These are phyloP conservation scores for Cataglyphis altisquamis DNA, from an alignment of 2,888 invertebrate species.

Conservation along the genomic window DNA sequence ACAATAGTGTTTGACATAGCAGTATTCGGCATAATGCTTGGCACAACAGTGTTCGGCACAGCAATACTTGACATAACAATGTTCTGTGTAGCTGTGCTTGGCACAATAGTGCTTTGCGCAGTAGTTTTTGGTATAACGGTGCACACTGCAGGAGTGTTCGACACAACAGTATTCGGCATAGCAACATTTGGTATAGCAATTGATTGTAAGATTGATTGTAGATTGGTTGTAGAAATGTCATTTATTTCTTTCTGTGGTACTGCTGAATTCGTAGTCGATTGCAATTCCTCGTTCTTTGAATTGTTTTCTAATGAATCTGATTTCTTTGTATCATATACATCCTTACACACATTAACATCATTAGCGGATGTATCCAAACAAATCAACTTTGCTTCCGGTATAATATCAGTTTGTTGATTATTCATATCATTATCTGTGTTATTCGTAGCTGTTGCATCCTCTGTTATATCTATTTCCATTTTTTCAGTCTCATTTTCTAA, in stretches of 20 bases:
- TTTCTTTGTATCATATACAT: not conserved
- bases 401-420: no score
- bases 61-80: no score
- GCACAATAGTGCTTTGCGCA: no score
- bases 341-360: not conserved
- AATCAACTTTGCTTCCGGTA: not conserved
- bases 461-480: not conserved
- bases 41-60: no score
- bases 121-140: no score
- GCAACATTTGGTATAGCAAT: no score
- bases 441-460: not conserved
- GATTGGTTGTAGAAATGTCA: not conserved
- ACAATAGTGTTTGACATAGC: no score
- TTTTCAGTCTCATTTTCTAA: not conserved
- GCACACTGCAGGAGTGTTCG: no score
- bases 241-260: not conserved
- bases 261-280: not conserved
- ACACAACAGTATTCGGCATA: no score
- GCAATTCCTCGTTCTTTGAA: not conserved
- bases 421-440: not conserved
- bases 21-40: no score
- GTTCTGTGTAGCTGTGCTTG: no score
- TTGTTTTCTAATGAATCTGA: not conserved
- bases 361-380: not conserved
- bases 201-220: not conserved